phyloP scores from a whole-genome alignment of 2,797 vertebrate genomes.

The Zenarchopterus dispar region DNA sequence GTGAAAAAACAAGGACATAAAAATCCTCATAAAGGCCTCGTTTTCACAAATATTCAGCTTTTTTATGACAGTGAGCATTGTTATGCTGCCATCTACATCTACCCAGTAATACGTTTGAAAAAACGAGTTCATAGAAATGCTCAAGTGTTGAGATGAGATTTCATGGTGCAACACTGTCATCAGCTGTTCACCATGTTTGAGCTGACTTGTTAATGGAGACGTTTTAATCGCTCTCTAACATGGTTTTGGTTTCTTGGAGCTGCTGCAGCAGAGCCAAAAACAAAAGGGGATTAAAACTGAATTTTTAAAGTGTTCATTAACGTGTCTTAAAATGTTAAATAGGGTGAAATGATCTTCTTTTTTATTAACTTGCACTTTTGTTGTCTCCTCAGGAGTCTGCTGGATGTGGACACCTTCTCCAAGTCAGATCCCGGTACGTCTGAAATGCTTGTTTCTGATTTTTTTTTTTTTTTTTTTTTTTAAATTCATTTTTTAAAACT shows the following conservation, averaged over 20 bases:
- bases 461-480: background rate
- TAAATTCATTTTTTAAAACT: background rate
- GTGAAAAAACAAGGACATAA: background rate
- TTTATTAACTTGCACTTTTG: background rate
- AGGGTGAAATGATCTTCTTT: slow-evolving; percentile 28
- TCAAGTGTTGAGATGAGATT: background rate
- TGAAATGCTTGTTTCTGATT: slow-evolving; percentile 1
- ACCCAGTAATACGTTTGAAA: background rate
- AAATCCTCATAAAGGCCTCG: background rate
- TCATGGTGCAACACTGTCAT: background rate
- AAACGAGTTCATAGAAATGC: background rate
- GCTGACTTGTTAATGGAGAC: background rate
- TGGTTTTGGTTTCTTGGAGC: slow-evolving; percentile 19
- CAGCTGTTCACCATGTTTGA: too few relatives aligned
- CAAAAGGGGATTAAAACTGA: slow-evolving; percentile 11
- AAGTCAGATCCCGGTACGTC: slow-evolving; percentile 94
- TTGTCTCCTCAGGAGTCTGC: slow-evolving; percentile 84
- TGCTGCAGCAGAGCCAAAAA: slow-evolving; percentile 5
- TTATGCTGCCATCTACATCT: background rate
- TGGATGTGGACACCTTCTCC: slow-evolving; percentile 95
- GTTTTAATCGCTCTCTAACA: slow-evolving; percentile 31
- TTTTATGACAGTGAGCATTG: background rate
- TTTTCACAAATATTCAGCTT: background rate
- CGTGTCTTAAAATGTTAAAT: too few relatives aligned
- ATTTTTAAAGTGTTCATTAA: slow-evolving; percentile 26